Conservation (phyloP, 2,888 invertebrate species). For the Schizaphis graminum region DNA sequence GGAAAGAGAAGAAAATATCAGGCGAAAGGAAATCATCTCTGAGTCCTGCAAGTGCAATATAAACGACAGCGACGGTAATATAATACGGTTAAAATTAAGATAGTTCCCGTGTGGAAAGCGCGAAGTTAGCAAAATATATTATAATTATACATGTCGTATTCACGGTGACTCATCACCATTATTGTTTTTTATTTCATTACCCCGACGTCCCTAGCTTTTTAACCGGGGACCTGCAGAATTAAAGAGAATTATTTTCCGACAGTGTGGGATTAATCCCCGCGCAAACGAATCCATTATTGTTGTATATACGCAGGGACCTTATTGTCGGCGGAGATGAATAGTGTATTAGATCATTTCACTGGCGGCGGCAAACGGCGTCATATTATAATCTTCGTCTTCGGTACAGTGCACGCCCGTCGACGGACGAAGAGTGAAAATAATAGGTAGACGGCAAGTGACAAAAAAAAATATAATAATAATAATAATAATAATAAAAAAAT, state of each 20-base stretch:
- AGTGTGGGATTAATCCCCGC: background rate
- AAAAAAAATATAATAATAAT: background rate
- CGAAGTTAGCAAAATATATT: background rate
- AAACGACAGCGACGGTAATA: background rate
- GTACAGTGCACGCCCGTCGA: background rate
- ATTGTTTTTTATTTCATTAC: conserved; percentile 1
- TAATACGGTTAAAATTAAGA: background rate
- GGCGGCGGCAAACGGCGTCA: background rate
- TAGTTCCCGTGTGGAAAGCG: background rate
- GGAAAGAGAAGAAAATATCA: background rate
- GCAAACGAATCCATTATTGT: background rate
- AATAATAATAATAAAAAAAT: background rate
- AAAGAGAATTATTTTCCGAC: conserved; percentile 12
- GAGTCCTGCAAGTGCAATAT: background rate
- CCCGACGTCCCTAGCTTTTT: background rate
- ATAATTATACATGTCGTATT: background rate
- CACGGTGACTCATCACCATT: background rate
- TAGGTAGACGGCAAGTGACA: background rate
- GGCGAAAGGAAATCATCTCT: background rate
- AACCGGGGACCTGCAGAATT: background rate
- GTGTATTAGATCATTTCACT: conserved; percentile 2
- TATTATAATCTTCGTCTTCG: background rate
- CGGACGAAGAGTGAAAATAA: background rate
- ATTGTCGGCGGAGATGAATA: conserved; percentile 2
- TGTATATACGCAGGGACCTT: background rate